phyloP scores from a whole-genome alignment of 2,888 invertebrate genomes.

The Troides oblongomaculatus region DNA sequence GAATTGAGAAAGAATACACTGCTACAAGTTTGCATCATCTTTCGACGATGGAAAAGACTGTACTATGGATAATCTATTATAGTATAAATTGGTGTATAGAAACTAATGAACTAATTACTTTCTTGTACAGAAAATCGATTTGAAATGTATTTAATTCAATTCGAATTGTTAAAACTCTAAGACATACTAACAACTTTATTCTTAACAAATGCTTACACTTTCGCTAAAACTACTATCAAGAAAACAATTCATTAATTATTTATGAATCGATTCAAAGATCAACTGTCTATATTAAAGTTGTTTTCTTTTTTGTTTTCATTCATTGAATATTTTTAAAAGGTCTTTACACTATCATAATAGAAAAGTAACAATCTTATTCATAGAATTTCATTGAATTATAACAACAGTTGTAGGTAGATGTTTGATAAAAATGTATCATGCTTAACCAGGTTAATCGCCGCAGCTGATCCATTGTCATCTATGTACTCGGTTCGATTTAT shows the following conservation, averaged over 20 bases:
- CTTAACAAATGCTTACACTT: not conserved
- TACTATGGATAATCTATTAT: not conserved
- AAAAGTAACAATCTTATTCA: not conserved
- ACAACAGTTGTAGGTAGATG: not conserved
- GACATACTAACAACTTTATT: too few species aligned
- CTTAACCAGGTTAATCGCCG: slow-evolving; percentile 27
- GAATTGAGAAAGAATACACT: too few species aligned
- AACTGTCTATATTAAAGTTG: not conserved
- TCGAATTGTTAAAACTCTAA: too few species aligned
- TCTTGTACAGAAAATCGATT: too few species aligned
- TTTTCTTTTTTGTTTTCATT: not conserved
- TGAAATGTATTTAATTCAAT: too few species aligned
- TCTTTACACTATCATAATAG: not conserved
- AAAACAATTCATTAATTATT: too few species aligned
- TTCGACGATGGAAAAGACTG: not conserved
- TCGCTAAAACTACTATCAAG: not conserved
- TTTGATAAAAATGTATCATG: slow-evolving; percentile 22
- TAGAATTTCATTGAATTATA: not conserved
- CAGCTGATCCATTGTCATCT: slow-evolving; percentile 44
- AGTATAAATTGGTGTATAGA: not conserved
- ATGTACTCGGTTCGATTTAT: slow-evolving; percentile 65
- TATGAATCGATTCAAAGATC: not conserved
- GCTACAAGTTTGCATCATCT: too few species aligned
- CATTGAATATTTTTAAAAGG: not conserved
- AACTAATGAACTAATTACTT: too few species aligned